Base-by-base conservation (phyloP, 2,888 invertebrate genomes). In the Latrodectus elegans region DNA sequence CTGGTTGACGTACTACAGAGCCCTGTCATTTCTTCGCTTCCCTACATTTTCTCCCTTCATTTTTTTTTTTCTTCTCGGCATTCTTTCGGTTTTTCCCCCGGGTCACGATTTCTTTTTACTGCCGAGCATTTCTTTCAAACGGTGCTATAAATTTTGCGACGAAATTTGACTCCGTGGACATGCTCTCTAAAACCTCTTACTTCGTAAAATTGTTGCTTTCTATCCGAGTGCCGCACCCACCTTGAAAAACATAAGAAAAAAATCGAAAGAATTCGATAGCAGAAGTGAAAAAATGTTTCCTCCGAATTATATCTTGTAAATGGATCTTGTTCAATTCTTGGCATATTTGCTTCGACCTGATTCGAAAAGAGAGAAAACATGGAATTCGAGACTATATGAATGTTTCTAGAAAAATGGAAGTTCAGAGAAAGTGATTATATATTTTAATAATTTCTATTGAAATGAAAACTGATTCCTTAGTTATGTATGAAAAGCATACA, bases 91-190 rank as follows among this genome's bases (percentile, higher is more conserved):
- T 73, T 81, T 78, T 77, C 79, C 79, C 72, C 52, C 71, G 87
- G 87, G 87, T 87, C 87, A 87, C 87, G 87, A 87, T 82, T 87
- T 87, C 87, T 83, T 87, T 87, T 87, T 87, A 87, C 87, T 78
- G 87, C 82, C 87, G 73, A 82, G 70, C 87, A 87, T 87, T 87
- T 87, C 87, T 87, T 87, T 78, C 77, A 82, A 87, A 87, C 87
- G 73, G 68, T 73, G 82, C 82, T 67, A 83, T 87, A 87, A 87
- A 87, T 87, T 87, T 82, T 74, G 82, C 87, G 87, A 78, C 82
- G 87, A 87, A 87, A 87, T 87, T 87, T 87, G 82, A 87, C 87
- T 87, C 87, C 52, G 74, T 68, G 73, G 76, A 76, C 86, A 86
- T 81, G 80, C 75, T 85, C 38, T 76, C 81, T 77, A 81, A 86